Conservation (phyloP, 2,797 vertebrate species). For the Loris lydekkerianus region DNA sequence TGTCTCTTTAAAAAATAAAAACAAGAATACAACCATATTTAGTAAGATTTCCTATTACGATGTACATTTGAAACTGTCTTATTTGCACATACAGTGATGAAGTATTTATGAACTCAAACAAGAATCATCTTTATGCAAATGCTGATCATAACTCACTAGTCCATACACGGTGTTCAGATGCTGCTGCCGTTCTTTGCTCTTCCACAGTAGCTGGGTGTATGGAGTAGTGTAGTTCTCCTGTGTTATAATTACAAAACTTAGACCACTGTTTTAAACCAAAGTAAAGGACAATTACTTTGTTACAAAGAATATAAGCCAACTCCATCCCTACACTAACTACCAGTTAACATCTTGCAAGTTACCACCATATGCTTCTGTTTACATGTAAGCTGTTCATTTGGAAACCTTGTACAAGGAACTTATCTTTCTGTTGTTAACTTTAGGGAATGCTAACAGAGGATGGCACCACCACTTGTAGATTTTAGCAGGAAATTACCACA, state of each 20-base stretch:
- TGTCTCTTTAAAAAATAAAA: not conserved
- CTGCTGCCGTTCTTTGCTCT: not conserved
- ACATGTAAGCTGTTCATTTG: not conserved
- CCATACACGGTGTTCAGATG: not conserved
- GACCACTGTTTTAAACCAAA: not conserved
- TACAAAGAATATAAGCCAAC: not conserved
- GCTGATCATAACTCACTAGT: not conserved
- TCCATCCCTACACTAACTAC: not conserved
- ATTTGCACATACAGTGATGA: not conserved
- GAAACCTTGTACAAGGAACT: not conserved
- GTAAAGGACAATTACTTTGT: not conserved
- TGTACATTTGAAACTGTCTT: not conserved
- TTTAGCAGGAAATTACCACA: slow-evolving; percentile 14
- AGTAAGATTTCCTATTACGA: not conserved
- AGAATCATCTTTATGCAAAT: not conserved
- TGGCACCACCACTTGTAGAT: not conserved
- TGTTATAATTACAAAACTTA: not conserved
- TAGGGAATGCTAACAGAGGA: not conserved
- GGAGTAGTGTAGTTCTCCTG: no score
- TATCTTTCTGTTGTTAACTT: not conserved
- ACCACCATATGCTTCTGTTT: not conserved
- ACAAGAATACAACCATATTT: not conserved
- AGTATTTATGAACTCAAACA: not conserved
- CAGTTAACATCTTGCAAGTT: not conserved
- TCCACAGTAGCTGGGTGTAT: no score